Conservation (phyloP, 2,888 invertebrate genomes). For the Labia minor region DNA sequence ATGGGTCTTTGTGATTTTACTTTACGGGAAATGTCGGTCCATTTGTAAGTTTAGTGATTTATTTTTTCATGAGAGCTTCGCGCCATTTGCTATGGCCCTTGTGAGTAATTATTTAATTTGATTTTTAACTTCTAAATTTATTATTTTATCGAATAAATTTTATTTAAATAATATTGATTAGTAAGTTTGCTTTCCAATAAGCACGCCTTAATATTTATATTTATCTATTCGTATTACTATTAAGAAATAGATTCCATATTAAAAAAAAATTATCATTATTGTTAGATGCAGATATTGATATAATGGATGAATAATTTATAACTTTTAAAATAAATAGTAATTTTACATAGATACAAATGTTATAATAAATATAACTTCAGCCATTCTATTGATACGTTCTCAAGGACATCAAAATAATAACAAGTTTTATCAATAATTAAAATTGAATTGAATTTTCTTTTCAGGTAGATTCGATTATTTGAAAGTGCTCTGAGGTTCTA, state of each 20-base stretch:
- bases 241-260: background rate
- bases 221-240: background rate
- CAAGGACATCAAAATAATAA: conserved; percentile 23
- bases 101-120: conserved; percentile 33
- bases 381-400: background rate
- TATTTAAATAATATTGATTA: conserved; percentile 17
- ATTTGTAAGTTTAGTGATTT: conserved; percentile 7
- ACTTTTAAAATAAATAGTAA: background rate
- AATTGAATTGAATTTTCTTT: conserved; percentile 8
- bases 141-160: background rate
- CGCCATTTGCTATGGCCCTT: conserved; percentile 43
- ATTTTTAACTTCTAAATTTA: background rate
- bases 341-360: background rate
- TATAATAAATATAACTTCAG: background rate
- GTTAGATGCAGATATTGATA: background rate
- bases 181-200: background rate
- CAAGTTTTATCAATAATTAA: conserved; percentile 14
- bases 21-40: conserved; percentile 4
- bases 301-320: background rate
- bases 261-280: background rate
- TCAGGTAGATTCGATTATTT: conserved; percentile 20
- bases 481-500: background rate
- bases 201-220: background rate
- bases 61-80: conserved; percentile 28
- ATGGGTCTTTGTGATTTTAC: conserved; percentile 4